phyloP scores from a whole-genome alignment of 2,888 invertebrate species.

The Orchesella flavescens region DNA sequence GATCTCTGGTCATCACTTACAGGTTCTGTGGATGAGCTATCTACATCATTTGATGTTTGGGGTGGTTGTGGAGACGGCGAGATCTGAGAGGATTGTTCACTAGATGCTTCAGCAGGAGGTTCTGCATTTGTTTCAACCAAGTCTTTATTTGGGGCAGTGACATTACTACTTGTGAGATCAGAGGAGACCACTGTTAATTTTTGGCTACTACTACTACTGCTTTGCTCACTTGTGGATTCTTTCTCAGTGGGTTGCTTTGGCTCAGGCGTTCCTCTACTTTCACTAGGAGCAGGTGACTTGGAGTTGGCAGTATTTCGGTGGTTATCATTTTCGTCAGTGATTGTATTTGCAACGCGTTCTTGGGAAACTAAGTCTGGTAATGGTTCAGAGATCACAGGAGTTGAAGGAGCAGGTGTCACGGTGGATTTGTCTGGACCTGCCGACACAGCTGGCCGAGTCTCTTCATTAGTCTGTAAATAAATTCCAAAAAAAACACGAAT shows the following conservation, averaged over 20 bases:
- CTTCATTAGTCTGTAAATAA: background rate
- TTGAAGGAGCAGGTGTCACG: background rate
- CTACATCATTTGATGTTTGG: background rate
- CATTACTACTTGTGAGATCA: slow-evolving; percentile 12
- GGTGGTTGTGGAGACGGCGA: background rate
- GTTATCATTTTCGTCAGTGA: background rate
- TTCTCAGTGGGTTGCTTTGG: background rate
- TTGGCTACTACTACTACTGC: background rate
- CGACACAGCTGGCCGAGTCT: background rate
- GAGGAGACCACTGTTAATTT: background rate
- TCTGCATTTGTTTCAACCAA: background rate
- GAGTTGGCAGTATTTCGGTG: background rate
- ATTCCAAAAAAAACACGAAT: too few relatives aligned
- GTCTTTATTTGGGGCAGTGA: background rate
- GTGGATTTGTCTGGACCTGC: background rate
- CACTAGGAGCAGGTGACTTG: background rate
- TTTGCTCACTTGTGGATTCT: background rate
- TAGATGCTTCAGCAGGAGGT: background rate
- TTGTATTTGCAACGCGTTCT: background rate
- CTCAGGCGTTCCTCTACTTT: background rate
- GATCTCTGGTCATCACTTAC: background rate
- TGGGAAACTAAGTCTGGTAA: background rate
- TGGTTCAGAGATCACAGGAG: background rate
- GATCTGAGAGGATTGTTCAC: background rate
- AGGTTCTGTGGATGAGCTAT: background rate